Conservation (phyloP, 2,113 vertebrate species). For the Salvelinus namaycush region DNA sequence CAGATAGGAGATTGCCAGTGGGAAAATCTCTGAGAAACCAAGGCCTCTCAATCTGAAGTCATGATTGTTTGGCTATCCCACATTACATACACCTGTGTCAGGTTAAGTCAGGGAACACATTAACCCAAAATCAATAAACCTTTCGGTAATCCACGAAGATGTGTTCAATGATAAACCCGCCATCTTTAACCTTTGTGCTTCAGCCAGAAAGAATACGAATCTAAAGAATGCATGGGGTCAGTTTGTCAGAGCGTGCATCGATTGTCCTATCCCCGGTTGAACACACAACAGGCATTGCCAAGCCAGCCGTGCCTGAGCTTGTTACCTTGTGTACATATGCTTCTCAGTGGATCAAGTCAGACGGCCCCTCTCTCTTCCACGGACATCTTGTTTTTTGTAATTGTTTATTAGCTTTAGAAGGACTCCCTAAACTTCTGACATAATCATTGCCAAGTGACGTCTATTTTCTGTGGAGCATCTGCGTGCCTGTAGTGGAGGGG, state of each 20-base stretch:
- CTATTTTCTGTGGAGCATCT: constrained; percentile 64
- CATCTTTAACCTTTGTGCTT: constrained; percentile 63
- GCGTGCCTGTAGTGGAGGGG: constrained; percentile 28
- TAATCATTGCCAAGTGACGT: constrained; percentile 30
- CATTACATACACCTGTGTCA: constrained; percentile 25
- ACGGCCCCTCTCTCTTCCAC: neutral
- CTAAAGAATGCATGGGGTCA: constrained; percentile 37
- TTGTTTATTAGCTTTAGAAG: constrained; percentile 60
- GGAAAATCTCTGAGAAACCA: constrained; percentile 33
- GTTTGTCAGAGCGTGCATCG: constrained; percentile 57
- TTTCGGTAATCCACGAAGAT: constrained; percentile 56
- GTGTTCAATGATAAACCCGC: constrained; percentile 71
- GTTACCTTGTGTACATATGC: neutral
- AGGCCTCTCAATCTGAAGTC: constrained; percentile 30
- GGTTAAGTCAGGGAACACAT: constrained; percentile 66
- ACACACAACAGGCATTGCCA: constrained; percentile 59
- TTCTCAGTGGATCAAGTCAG: neutral
- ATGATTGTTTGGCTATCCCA: constrained; percentile 62
- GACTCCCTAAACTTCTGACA: constrained; percentile 34
- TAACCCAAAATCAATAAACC: constrained; percentile 68
- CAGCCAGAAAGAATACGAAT: constrained; percentile 63
- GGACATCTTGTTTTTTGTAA: constrained; percentile 50
- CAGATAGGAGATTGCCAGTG: constrained; percentile 15
- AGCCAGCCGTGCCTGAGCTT: constrained; percentile 47
- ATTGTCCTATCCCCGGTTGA: constrained; percentile 66